Base-by-base conservation (phyloP, 2,888 invertebrate genomes). In the Euzetes globulus region DNA sequence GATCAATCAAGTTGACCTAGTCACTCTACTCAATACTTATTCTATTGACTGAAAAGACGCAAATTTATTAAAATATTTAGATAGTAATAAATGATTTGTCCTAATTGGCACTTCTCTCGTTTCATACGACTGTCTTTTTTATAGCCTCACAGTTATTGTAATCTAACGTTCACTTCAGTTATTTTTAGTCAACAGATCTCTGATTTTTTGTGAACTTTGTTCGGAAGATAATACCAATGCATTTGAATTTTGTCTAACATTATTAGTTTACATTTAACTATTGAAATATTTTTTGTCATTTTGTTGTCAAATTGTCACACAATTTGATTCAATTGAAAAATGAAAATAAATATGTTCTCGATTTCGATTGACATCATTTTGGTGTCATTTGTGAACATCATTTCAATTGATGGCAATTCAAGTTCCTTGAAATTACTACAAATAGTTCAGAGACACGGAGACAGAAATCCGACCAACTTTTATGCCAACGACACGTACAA, bases 401-500 rank as follows among this genome's bases (percentile, higher is more conserved):
- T 22, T 29, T 15, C 60, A 22, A 27, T 60, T 2, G 58, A 58
- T 22, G 15, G 19, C 2, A 22, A 4, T n/a, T 5, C 58, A 4
- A 1, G 17, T 29, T 29, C 60, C 45, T 47, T 71, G 41, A 37
- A 71, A 9, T 71, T 50, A 19, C 22, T 71, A 41, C 71, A 71
- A 47, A 50, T 71, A 45, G 17, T 71, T n/a, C 45, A 47, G n/a
- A 19, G 71, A 47, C 71, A 71, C 22, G 71, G 71, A 15, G 71
- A 71, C 45, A 45, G 71, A 27, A 47, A 41, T 19, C 71, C 71
- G 1, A 71, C 71, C 7, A 45, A 71, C 29, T 73, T 73, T 45
- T 73, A 73, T 22, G 41, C 68, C 13, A 50, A 70, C 29, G 73
- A 73, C 65, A 65, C 47, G 25, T 73, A 68, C 25, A 33, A n/a